Conservation (phyloP, 2,113 vertebrate genomes). For the Oreochromis spilurus region DNA sequence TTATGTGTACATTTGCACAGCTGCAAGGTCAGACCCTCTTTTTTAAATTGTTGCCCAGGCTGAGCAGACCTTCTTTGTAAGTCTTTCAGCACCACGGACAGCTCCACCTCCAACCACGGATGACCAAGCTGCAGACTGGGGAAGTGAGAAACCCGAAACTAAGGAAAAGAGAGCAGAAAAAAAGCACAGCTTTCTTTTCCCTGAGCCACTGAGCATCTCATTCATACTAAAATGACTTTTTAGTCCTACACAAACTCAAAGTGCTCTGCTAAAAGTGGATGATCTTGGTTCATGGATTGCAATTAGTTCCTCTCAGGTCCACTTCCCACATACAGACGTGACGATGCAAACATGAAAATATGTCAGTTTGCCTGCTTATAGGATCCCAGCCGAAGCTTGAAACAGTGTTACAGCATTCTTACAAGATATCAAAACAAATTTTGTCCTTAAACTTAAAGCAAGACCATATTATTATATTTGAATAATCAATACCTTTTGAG, state of each 20-base stretch:
- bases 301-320: background rate
- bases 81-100: conserved; percentile 44
- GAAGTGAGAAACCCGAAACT: background rate
- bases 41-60: background rate
- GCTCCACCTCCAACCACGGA: background rate
- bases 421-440: background rate
- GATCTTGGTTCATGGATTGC: background rate
- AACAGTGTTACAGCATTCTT: background rate
- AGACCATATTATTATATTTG: background rate
- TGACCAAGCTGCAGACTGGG: background rate
- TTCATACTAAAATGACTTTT: background rate
- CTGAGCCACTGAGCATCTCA: background rate
- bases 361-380: background rate
- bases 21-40: background rate
- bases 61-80: background rate
- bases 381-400: background rate
- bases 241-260: background rate
- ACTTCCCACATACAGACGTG: background rate
- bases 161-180: background rate
- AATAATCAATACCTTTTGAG: background rate
- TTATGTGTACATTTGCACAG: background rate
- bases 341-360: background rate
- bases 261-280: background rate
- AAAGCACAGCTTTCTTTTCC: background rate
- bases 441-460: background rate